Evolutionary conservation across 1,140 invertebrate species (phyloP), one percentile per base, ranked within the genome.

Genomic region (Argopecten irradians): DNA sequence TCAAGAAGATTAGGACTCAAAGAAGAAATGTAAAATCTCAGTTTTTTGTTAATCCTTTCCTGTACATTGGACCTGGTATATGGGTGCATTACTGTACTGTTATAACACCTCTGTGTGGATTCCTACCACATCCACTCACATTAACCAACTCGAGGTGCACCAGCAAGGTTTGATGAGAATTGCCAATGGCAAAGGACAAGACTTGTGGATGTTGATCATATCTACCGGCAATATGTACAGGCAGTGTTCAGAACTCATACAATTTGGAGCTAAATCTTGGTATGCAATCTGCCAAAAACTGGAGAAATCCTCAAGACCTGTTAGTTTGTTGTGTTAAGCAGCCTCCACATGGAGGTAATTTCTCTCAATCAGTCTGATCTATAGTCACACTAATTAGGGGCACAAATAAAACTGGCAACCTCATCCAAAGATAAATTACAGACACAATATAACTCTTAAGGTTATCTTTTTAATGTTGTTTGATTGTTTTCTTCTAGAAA

Each of bases 211-310:
- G 55, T 71, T 71, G 55, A 71, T 71, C n/a, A 1, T 28, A 71
- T 71, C 55, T 71, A 71, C 55, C 55, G 28, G 55, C 22, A 71
- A 71, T 71, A n/a, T 2, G 55, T 71, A 71, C 55, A 71, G 55
- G 55, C 55, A 71, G n/a, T 71, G 55, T 71, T 71, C 55, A 71
- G 55, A 71, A n/a, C 55, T n/a, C 11, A 71, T 71, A 71, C 1
- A 71, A 71, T 71, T n/a, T 16, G 55, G 55, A 71, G 22, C 55
- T 71, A 71, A 71, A 71, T 71, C 55, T 71, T 28, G 43, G 22
- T 71, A n/a, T 71, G 55, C 55, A 71, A 71, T 71, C 55, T 71
- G 55, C 55, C 55, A 71, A 71, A 71, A 71, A n/a, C 55, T 28
- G 16, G 22, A 71, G 55, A 71, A 71, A 71, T 71, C 22, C 55